Evolutionary conservation across 2,888 invertebrate genomes (phyloP), one percentile per base, ranked within the genome.

Genomic region (Watsonalla binaria): DNA sequence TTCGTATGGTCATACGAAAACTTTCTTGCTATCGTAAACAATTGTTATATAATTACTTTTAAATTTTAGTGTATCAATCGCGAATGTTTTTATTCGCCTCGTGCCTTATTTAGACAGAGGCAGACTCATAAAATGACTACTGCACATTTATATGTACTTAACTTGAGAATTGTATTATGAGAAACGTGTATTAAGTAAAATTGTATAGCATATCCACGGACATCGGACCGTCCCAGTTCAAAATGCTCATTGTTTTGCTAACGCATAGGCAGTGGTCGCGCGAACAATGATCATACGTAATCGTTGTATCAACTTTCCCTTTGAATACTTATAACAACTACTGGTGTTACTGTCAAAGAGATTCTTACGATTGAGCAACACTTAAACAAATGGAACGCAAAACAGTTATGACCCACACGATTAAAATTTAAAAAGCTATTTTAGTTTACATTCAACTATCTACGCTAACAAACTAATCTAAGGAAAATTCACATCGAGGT

Each of bases 401-500:
- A 65, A 63, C 58, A 60, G 55, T 59, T 56, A 56, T 59, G 60
- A 66, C 61, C 59, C 59, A 66, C 62, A 59, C 59, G 53, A 62
- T 65, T 65, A 70, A 63, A 59, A 63, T 60, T 60, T 60, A 60
- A 67, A 71, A 68, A 67, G 55, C 67, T 75, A 73, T 63, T 64
- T 61, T 65, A 66, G 68, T 70, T 68, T 54, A 65, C 72, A 73
- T 64, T 69, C 63, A 71, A 67, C 75, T 81, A 81, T 68, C 75
- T 84, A 86, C 68, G 52, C 73, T 82, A 77, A 76, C 66, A 57
- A 74, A 76, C 71, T 81, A 80, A 74, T 78, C 83, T 85, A 86
- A 72, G 80, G 79, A 76, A 82, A 82, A 83, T 79, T 80, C 82
- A 86, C 85, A 79, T 79, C 74, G 74, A 81, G 77, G 79, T 83